Evolutionary conservation across 2,797 vertebrate genomes (phyloP), one percentile per base, ranked within the genome.

Genomic region (Lemur catta): DNA sequence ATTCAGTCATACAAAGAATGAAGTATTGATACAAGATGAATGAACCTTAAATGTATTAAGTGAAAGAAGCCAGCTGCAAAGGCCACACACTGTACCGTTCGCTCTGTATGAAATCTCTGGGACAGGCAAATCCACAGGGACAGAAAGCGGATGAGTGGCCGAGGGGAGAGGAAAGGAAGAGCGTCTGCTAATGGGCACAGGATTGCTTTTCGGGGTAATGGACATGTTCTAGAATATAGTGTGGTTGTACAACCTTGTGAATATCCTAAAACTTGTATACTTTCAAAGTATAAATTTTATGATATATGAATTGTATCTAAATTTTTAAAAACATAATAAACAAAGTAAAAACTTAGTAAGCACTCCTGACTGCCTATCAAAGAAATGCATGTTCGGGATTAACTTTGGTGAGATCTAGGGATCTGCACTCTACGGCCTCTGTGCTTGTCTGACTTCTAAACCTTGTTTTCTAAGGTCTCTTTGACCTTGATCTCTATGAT

Each of bases 401-500:
- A 97, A 98, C 96, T 94, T 97, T 96, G 94, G 98, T 97, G 74
- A 92, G 38, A 82, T 22, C 67, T 14, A 7, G 35, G 38, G 30
- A 35, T 57, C 20, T 35, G 52, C 11, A 15, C 15, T 46, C 61
- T 75, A 61, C 63, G 82, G 17, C 20, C 35, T 75, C 46, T 90
- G 50, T 78, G 72, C 18, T 89, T 76, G 90, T 52, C 65, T 59
- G 61, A 72, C 59, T 80, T 86, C 57, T 80, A 63, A 71, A 75
- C 43, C 30, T 91, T 93, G 41, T 50, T 89, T 92, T 84, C n/a
- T 78, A 67, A 92, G 55, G 55, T 43, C 63, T 82, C 57, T 75
- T 63, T 89, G 61, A 92, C 26, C 18, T 87, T 50, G 22, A 84
- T 61, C 48, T 96, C 46, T 61, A 33, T 55, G 22, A 57, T 74